Evolutionary conservation across 2,888 invertebrate species (phyloP).

Genomic region (Diarsia brunnea): DNA sequence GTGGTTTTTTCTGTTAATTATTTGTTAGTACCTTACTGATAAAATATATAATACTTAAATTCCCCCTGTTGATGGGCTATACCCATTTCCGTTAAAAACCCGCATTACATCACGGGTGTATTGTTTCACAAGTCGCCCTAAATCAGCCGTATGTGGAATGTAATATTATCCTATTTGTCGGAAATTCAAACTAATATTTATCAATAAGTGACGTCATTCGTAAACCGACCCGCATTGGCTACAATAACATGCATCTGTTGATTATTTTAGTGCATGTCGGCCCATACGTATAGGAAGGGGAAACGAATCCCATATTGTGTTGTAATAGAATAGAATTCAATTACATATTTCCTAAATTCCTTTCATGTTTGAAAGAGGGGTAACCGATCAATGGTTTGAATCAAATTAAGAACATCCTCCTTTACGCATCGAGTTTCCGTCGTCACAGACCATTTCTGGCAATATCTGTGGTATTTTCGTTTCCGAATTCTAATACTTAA

Average conservation of each 20-base stretch:
- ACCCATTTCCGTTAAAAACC: background rate
- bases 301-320: background rate
- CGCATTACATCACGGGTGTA: background rate
- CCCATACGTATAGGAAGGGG: background rate
- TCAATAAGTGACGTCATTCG: conserved; percentile 32
- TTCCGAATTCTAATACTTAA: background rate
- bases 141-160: background rate
- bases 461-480: too few relatives aligned
- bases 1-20: background rate
- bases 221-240: conserved; percentile 37
- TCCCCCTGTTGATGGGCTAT: too few relatives aligned
- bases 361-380: background rate
- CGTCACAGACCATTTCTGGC: background rate
- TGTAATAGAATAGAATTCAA: conserved; percentile 25
- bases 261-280: background rate
- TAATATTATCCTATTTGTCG: conserved; percentile 27
- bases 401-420: conserved; percentile 12
- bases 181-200: conserved; percentile 30
- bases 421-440: background rate
- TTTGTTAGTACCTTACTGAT: background rate
- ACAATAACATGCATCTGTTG: conserved; percentile 37
- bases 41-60: background rate
- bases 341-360: conserved; percentile 5
- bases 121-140: background rate
- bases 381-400: background rate